A percentile compares a stretch with the other conserved stretches of the same genome.
phyloP scores from a whole-genome alignment of 2,113 vertebrate species.

The Gasterosteus aculeatus region DNA sequence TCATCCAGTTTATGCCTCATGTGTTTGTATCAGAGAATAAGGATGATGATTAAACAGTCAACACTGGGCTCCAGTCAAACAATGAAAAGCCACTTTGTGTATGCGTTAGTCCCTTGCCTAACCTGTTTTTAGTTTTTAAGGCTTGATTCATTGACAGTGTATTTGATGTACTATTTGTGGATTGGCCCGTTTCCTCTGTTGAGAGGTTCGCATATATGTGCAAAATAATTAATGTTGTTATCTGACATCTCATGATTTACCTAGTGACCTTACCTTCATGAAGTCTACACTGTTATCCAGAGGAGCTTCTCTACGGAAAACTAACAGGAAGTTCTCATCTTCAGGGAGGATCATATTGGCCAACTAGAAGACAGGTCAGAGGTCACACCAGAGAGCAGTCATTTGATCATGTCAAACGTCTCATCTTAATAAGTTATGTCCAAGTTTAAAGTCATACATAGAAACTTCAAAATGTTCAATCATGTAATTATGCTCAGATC shows the following conservation, averaged over 20 bases:
- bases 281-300: conserved; percentile 97
- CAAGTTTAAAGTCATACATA: not conserved
- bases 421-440: not conserved
- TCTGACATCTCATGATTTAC: not conserved
- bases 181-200: not conserved
- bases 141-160: not conserved
- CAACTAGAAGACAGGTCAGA: conserved; percentile 79
- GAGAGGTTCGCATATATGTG: too few species aligned
- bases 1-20: not conserved
- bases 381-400: conserved; percentile 3
- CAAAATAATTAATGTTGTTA: too few species aligned
- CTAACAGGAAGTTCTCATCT: conserved; percentile 93
- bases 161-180: not conserved
- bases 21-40: not conserved
- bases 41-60: not conserved
- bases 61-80: not conserved
- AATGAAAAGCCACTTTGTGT: not conserved
- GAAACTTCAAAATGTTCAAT: not conserved
- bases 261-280: conserved; percentile 85
- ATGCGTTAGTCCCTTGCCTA: not conserved
- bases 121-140: not conserved
- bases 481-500: not conserved
- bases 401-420: not conserved
- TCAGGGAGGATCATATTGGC: conserved; percentile 90
- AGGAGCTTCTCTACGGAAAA: conserved; percentile 90